phyloP scores from a whole-genome alignment of 2,888 invertebrate genomes.

The Eupithecia tripunctaria region DNA sequence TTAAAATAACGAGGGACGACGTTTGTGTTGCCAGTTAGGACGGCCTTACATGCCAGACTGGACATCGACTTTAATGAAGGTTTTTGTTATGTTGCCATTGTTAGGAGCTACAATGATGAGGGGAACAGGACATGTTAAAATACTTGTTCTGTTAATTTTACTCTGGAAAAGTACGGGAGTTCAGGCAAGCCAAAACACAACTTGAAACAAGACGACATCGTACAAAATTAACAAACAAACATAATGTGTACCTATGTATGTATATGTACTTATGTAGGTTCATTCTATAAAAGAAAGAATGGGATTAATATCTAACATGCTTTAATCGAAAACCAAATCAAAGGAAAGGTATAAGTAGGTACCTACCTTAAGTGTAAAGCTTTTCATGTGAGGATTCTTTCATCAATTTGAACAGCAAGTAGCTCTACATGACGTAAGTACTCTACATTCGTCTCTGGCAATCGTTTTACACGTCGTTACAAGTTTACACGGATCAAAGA shows the following conservation, averaged over 20 bases:
- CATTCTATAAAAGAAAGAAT: neutral
- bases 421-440: conserved; percentile 10
- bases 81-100: conserved; percentile 34
- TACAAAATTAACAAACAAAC: neutral
- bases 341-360: neutral
- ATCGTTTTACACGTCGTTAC: conserved; percentile 38
- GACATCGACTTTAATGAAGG: conserved; percentile 33
- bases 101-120: conserved; percentile 24
- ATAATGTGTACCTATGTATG: neutral
- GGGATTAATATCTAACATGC: neutral
- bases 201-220: neutral
- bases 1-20: conserved; percentile 79
- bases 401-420: neutral
- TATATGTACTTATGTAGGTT: neutral
- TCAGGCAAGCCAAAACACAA: neutral
- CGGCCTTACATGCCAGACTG: conserved; percentile 34
- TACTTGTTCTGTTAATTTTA: neutral
- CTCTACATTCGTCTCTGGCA: conserved; percentile 25
- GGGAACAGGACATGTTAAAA: conserved; percentile 11
- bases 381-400: neutral
- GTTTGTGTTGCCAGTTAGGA: conserved; percentile 59
- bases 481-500: conserved; percentile 64
- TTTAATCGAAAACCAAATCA: neutral
- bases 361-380: no score
- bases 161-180: neutral